Evolutionary conservation across 2,113 vertebrate species (phyloP).

Genomic region (Mungos mungo): DNA sequence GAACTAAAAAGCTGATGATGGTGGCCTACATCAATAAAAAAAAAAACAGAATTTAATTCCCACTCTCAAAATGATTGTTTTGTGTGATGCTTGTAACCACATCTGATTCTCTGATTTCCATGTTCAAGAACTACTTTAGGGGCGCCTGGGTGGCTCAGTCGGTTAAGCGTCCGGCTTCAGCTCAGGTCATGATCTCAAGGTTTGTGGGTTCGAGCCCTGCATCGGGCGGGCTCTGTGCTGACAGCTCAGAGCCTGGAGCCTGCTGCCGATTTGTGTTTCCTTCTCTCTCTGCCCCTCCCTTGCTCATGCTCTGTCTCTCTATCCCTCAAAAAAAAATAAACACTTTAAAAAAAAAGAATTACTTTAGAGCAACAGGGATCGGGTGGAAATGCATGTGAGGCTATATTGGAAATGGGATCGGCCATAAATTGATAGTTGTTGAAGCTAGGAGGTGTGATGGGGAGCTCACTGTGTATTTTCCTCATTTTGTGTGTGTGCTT

Average conservation of each 20-base stretch:
- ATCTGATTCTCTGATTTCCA: background rate
- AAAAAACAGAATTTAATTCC: background rate
- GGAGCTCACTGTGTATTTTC: background rate
- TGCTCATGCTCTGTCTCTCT: too few relatives aligned
- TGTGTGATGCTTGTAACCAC: background rate
- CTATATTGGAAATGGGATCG: background rate
- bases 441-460: background rate
- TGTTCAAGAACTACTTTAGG: background rate
- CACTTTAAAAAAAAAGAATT: background rate
- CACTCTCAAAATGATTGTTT: background rate
- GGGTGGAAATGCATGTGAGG: background rate
- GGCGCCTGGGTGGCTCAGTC: too few relatives aligned
- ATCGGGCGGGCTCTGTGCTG: too few relatives aligned
- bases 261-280: too few relatives aligned
- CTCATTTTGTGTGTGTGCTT: background rate
- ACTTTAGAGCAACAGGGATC: background rate
- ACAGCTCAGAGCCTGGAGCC: too few relatives aligned
- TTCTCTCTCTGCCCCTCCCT: too few relatives aligned
- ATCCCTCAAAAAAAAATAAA: too few relatives aligned
- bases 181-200: too few relatives aligned
- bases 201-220: too few relatives aligned
- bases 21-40: background rate
- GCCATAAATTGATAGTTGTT: background rate
- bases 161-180: too few relatives aligned
- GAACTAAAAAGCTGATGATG: background rate